Evolutionary conservation across 2,888 invertebrate species (phyloP).

Genomic region (Alsophila aescularia): DNA sequence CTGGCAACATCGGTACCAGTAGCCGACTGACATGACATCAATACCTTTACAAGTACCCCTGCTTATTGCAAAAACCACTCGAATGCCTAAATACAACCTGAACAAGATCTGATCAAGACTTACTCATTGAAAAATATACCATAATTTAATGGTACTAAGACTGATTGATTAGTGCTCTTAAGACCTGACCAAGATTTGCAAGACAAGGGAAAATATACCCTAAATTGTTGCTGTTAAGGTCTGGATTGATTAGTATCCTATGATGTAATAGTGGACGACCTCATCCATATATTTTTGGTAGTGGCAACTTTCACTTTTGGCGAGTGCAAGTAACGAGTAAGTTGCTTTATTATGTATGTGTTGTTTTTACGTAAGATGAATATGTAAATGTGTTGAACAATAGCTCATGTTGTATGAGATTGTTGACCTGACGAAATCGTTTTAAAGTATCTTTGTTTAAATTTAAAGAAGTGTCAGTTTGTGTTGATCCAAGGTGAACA

Average conservation of each 20-base stretch:
- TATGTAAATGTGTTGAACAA: conserved; percentile 13
- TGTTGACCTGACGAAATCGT: conserved; percentile 16
- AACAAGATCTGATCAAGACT: conserved; percentile 5
- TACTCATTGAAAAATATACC: conserved; percentile 16
- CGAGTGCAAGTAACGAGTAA: conserved; percentile 38
- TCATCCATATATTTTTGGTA: conserved; percentile 60
- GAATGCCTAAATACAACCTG: conserved; percentile 13
- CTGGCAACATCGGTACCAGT: conserved; percentile 21
- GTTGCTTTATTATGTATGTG: not conserved
- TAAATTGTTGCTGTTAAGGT: conserved; percentile 28
- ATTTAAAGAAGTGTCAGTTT: too few relatives aligned
- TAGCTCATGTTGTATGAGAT: conserved; percentile 5
- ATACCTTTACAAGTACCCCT: conserved; percentile 19
- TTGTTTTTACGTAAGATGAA: conserved; percentile 21
- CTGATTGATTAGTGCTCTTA: not conserved
- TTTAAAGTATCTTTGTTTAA: not conserved
- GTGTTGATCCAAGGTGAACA: too few relatives aligned
- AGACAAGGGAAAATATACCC: conserved; percentile 20
- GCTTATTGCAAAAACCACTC: conserved; percentile 36
- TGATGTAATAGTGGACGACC: conserved; percentile 60
- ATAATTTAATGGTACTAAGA: conserved; percentile 1
- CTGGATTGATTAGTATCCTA: conserved; percentile 14
- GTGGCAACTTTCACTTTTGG: conserved; percentile 67
- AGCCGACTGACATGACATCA: conserved; percentile 29
- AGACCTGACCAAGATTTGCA: not conserved